A percentile compares a stretch with the other conserved stretches of the same genome.
phyloP scores from a whole-genome alignment of 2,888 invertebrate species.

The Tanytarsus gracilentus region DNA sequence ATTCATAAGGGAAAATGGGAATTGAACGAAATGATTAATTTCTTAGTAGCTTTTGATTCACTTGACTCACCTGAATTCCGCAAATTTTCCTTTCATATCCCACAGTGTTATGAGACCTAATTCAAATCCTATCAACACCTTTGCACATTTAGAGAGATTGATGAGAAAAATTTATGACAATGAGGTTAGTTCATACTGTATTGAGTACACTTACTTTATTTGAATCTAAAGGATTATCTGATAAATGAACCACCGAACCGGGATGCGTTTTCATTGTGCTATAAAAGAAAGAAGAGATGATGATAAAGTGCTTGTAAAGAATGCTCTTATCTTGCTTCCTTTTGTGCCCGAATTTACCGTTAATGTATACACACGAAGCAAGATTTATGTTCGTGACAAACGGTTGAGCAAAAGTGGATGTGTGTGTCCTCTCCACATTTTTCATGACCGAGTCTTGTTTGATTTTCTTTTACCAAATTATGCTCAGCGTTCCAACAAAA shows the following conservation, averaged over 20 bases:
- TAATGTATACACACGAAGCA: neutral
- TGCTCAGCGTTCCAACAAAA: no score
- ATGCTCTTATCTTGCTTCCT: neutral
- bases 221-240: conserved; percentile 93
- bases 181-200: neutral
- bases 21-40: no score
- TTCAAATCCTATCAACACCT: conserved; percentile 95
- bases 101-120: conserved; percentile 89
- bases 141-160: conserved; percentile 31
- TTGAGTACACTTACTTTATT: conserved; percentile 67
- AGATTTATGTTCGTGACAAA: conserved; percentile 20
- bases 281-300: conserved; percentile 41
- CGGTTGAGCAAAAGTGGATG: no score
- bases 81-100: conserved; percentile 81
- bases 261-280: conserved; percentile 94
- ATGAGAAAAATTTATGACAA: neutral
- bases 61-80: no score
- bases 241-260: conserved; percentile 89
- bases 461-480: no score
- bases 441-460: no score
- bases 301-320: neutral
- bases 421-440: no score
- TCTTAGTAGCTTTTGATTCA: no score
- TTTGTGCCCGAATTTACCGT: neutral
- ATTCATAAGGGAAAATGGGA: no score